Evolutionary conservation across 2,888 invertebrate genomes (phyloP), one percentile per base, ranked within the genome.

Genomic region (Leistus spinibarbis): DNA sequence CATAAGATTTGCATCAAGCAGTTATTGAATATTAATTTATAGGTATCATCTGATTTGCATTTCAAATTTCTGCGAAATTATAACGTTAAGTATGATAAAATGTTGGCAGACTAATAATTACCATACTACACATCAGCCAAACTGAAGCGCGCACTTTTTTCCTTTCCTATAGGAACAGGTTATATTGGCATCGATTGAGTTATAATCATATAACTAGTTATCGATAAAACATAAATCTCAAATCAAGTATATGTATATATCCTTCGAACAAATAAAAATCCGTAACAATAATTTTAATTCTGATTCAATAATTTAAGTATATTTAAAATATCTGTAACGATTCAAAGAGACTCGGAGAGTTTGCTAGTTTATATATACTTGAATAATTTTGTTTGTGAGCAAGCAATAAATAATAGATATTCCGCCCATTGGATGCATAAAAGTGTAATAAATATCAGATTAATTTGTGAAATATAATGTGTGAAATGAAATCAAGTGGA

Each of bases 71-170:
- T 16, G 17, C 27, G 68, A 19, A 57, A 68, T 68, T 68, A 68
- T 68, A 57, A 56, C 23, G 56, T 68, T 68, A 68, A 68, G 40
- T 22, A 68, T 68, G 68, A 68, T 68, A 68, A 68, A 68, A 68
- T 57, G 56, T 56, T 56, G 56, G 57, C 57, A 68, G 56, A 57
- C 54, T 68, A 68, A 68, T 68, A 68, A 68, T 68, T 68, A 68
- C 40, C 7, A 7, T 5, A 13, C 40, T 10, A 1, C 40, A 24
- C 24, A 40, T 40, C 4, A 40, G 13, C 40, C 40, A 13, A 40
- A 40, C 40, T 10, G 13, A 40, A 40, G 40, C 40, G 40, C 40
- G 40, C 40, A 40, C 7, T 40, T 40, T 40, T 40, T 40, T 10
- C 7, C 40, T 7, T 40, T 40, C 7, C 7, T 40, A 40, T 10